Evolutionary conservation across 2,888 invertebrate species (phyloP).

Genomic region (Amphimallon solstitiale): DNA sequence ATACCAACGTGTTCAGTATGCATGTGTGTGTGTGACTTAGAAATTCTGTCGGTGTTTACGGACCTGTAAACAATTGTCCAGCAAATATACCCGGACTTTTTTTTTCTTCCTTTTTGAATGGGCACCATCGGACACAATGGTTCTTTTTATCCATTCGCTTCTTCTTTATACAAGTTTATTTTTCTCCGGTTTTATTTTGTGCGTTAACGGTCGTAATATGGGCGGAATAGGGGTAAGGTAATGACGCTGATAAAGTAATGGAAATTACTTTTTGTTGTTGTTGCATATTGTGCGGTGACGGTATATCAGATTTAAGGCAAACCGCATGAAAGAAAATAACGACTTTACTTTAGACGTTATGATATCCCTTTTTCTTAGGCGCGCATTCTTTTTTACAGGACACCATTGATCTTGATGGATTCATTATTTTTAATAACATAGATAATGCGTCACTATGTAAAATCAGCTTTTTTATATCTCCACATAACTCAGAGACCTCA

Average conservation of each 20-base stretch:
- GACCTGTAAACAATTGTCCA: no score
- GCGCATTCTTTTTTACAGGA: neutral
- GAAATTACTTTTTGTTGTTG: neutral
- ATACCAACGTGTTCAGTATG: no score
- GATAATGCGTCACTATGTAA: no score
- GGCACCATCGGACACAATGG: no score
- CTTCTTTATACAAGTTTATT: neutral
- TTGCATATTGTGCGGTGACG: neutral
- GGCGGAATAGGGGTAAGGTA: neutral
- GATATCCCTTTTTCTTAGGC: neutral
- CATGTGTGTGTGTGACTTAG: no score
- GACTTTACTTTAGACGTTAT: neutral
- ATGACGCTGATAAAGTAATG: constrained; percentile 1
- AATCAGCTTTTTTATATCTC: no score
- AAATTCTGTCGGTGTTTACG: no score
- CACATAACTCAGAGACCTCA: no score
- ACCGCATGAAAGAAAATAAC: neutral
- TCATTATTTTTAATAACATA: neutral
- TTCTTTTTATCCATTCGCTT: no score
- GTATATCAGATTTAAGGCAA: constrained; percentile 2
- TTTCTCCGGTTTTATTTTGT: neutral
- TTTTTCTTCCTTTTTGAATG: no score
- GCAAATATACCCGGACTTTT: no score
- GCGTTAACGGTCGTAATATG: neutral
- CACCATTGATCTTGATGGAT: neutral